Conservation (phyloP, 2,888 invertebrate species). For the Cerastoderma edule region DNA sequence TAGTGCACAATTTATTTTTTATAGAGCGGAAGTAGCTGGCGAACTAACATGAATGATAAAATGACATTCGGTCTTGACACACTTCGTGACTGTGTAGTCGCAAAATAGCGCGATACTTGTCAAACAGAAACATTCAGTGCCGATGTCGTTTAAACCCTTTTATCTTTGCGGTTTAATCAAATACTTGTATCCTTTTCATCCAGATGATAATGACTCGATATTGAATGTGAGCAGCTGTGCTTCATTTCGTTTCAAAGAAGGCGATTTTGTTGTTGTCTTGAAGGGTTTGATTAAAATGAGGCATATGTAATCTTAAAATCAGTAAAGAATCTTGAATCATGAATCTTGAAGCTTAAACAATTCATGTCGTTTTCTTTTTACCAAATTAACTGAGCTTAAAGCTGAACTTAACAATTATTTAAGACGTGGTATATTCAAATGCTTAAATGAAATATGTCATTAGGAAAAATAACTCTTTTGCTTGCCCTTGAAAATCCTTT, state of each 20-base stretch:
- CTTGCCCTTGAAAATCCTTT: too few species aligned
- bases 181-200: neutral
- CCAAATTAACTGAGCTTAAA: too few species aligned
- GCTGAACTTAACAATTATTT: too few species aligned
- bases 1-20: neutral
- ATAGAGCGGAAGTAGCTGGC: constrained; percentile 8
- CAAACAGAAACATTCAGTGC: neutral
- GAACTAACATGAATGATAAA: constrained; percentile 16
- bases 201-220: neutral
- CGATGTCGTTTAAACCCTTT: neutral
- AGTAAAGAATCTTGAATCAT: too few species aligned
- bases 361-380: too few species aligned
- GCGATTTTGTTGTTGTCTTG: too few species aligned
- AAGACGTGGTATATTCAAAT: too few species aligned
- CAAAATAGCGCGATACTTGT: neutral
- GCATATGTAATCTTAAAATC: too few species aligned
- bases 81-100: neutral
- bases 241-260: neutral
- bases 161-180: neutral
- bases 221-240: neutral
- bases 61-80: constrained; percentile 16
- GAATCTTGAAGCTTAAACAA: too few species aligned
- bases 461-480: neutral
- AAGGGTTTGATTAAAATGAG: too few species aligned
- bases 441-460: neutral